phyloP scores from a whole-genome alignment of 2,888 invertebrate genomes.

The Macrophya annulata region DNA sequence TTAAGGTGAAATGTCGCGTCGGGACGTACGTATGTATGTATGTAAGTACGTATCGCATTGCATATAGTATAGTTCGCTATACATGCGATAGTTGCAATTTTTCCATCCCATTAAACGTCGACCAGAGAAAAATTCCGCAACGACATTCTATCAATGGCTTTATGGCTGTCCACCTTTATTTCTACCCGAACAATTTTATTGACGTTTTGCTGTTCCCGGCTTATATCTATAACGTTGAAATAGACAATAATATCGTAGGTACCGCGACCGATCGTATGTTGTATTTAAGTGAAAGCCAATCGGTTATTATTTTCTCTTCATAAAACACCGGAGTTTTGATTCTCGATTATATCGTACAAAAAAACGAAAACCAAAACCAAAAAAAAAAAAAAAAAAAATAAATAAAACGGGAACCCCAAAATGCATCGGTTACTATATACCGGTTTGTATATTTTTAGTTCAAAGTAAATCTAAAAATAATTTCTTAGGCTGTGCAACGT shows the following conservation, averaged over 20 bases:
- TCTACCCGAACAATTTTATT: slow-evolving; percentile 56
- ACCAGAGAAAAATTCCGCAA: slow-evolving; percentile 64
- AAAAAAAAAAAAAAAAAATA: neutral
- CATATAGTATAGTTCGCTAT: neutral
- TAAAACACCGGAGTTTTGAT: neutral
- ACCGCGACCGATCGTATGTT: neutral
- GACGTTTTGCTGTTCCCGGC: neutral
- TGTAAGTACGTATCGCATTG: too few species aligned
- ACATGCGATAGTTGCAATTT: slow-evolving; percentile 70
- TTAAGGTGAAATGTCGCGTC: neutral
- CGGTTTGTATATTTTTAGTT: slow-evolving; percentile 8
- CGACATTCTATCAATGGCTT: slow-evolving; percentile 75
- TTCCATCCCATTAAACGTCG: slow-evolving; percentile 76
- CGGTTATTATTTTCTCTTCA: neutral
- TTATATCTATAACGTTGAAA: neutral
- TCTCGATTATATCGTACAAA: neutral
- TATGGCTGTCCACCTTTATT: slow-evolving; percentile 73
- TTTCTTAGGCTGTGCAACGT: neutral
- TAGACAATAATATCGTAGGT: slow-evolving; percentile 15
- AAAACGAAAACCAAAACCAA: neutral
- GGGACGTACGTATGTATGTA: too few species aligned
- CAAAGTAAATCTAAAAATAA: slow-evolving; percentile 40
- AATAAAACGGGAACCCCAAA: neutral
- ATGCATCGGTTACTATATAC: neutral
- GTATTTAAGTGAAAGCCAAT: neutral